Evolutionary conservation across 2,888 invertebrate species (phyloP), one percentile per base, ranked within the genome.

Genomic region (Teinopalpus imperialis): DNA sequence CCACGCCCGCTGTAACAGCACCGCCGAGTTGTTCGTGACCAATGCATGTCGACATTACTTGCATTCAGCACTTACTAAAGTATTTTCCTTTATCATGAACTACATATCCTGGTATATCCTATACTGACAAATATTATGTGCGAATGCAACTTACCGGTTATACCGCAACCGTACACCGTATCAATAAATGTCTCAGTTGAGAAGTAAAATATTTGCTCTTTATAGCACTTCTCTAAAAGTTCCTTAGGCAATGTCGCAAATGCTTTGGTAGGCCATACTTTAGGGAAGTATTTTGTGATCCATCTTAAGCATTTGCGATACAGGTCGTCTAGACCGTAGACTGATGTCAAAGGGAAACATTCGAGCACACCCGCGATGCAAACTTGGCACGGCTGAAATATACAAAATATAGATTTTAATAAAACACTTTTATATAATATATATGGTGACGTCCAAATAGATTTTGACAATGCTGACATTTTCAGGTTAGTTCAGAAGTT

Each of bases 181-280:
- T 96, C 95, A 37, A 98, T 85, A 14, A 98, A 93, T 59, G 93
- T 95, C 57, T 96, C 95, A 1, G 93, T 90, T 9, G 93, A 92
- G 90, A 96, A 91, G 67, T 95, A 94, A 0, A 94, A 92, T 6
- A 94, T 91, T 61, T 94, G 94, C 65, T 96, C 95, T 66, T 94
- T 94, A 56, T 94, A 94, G 72, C 96, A 97, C 66, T 95, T 94
- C 36, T 95, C 94, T 54, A 95, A 89, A 2, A 97, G 89, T 65
- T 97, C 96, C 21, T 94, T 91, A 0, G 97, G 95, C 46, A 98
- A 79, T 30, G 94, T 93, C 0, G 97, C 95, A 79, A 98, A 98
- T 1, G 94, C 93, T 63, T 97, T 93, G 1, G 96, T 96, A 0
- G 97, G 95, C 98, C 98, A 98, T 35, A 98, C 94, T 63, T 94